phyloP scores from a whole-genome alignment of 2,888 invertebrate genomes.

The Acanthacorydalis orientalis region DNA sequence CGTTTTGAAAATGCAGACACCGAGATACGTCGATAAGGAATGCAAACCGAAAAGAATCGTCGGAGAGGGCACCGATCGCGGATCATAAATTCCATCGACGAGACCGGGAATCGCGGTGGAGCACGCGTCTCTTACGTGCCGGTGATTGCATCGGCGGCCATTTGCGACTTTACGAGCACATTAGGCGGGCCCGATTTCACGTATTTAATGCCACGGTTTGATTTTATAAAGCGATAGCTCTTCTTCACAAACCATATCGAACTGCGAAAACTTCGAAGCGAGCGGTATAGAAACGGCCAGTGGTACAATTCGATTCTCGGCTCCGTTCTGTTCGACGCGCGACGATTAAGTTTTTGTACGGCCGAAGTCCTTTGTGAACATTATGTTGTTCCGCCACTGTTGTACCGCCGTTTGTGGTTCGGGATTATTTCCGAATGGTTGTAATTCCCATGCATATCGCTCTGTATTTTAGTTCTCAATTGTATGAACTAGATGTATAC shows the following conservation, averaged over 20 bases:
- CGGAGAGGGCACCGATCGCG: too few species aligned
- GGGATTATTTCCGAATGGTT: not conserved
- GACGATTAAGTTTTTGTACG: not conserved
- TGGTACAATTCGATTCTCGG: not conserved
- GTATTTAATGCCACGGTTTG: not conserved
- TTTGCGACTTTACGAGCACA: not conserved
- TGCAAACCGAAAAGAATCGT: too few species aligned
- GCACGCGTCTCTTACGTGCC: not conserved
- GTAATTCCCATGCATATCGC: not conserved
- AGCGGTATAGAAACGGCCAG: too few species aligned
- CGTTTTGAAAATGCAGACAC: too few species aligned
- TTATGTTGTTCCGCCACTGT: not conserved
- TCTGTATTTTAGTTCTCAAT: not conserved
- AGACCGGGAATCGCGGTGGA: too few species aligned
- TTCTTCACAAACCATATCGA: not conserved
- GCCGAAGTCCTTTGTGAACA: not conserved
- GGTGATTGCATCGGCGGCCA: not conserved
- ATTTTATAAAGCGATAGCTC: slow-evolving; percentile 1
- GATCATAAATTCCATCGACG: too few species aligned
- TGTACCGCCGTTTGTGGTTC: not conserved
- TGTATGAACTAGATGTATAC: too few species aligned
- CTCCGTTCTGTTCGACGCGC: not conserved
- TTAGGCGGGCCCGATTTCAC: not conserved
- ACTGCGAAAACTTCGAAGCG: not conserved
- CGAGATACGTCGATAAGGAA: too few species aligned